Conservation (phyloP, 1,140 invertebrate genomes). For the Drosophila sproati region DNA sequence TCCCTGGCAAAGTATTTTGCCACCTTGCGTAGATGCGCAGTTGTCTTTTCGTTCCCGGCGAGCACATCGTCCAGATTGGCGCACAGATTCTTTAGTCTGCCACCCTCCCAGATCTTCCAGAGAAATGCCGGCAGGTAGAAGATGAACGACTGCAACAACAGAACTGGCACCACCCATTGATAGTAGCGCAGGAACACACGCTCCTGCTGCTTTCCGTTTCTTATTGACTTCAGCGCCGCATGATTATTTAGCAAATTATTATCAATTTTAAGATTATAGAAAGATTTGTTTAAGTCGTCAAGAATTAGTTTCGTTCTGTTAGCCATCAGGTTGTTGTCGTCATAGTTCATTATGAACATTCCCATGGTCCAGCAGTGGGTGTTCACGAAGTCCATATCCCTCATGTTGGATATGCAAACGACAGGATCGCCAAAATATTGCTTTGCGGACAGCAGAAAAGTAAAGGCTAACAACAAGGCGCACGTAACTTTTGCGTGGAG, state of each 20-base stretch:
- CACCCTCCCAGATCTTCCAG: slow-evolving; percentile 92
- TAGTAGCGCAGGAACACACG: slow-evolving; percentile 91
- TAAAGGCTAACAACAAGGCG: slow-evolving; percentile 88
- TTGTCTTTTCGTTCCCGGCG: slow-evolving; percentile 84
- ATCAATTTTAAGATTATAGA: slow-evolving; percentile 34
- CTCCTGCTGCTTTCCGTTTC: neutral
- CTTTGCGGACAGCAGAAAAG: slow-evolving; percentile 88
- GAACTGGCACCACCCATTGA: slow-evolving; percentile 94
- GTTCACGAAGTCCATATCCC: slow-evolving; percentile 87
- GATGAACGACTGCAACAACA: slow-evolving; percentile 91
- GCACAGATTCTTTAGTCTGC: slow-evolving; percentile 86
- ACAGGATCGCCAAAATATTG: slow-evolving; percentile 91
- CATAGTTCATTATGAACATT: slow-evolving; percentile 88
- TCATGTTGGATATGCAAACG: slow-evolving; percentile 86
- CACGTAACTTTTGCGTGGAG: slow-evolving; percentile 89
- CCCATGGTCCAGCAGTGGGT: slow-evolving; percentile 92
- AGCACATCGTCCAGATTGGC: slow-evolving; percentile 83
- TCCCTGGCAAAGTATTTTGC: slow-evolving; percentile 86
- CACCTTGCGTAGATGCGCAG: slow-evolving; percentile 85
- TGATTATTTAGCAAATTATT: slow-evolving; percentile 21
- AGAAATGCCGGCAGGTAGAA: slow-evolving; percentile 91
- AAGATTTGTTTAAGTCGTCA: neutral
- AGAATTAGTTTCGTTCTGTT: slow-evolving; percentile 17
- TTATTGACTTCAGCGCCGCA: slow-evolving; percentile 27
- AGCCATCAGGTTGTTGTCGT: slow-evolving; percentile 80